Evolutionary conservation across 2,888 invertebrate genomes (phyloP), one percentile per base, ranked within the genome.

Genomic region (Oscheius sp.): DNA sequence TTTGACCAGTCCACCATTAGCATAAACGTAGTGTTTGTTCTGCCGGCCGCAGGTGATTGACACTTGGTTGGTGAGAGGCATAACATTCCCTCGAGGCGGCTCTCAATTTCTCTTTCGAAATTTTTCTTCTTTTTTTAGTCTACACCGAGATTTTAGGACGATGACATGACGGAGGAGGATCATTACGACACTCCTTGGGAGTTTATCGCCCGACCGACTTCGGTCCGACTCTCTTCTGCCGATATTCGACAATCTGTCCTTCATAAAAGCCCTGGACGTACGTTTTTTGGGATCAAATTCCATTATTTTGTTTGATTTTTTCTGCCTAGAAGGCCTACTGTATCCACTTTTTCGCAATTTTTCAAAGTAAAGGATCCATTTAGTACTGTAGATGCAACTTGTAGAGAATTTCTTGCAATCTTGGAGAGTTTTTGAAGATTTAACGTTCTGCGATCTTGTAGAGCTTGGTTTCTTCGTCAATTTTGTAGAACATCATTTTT

Each of bases 161-260:
- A 61, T 61, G 61, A n/a, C 45, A 61, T 61, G 61, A 61, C 61
- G 2, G 61, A 61, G 23, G 83, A 83, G 69, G 83, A 81, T 34
- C 83, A 84, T 65, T 84, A 84, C 69, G 84, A 84, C 70, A 82
- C 81, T 27, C 84, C 84, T 25, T 84, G 84, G 84, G 84, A 84
- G 64, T 85, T 82, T 61, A 73, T 85, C 42, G 80, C 74, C n/a
- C 55, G 76, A 8, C 80, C 78, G 15, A 72, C 66, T 29, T 72
- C 74, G 17, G 70, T 76, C 2, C 63, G 76, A 17, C 69, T 78
- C 27, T 75, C 75, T 10, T 58, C 72, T 0, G 73, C 72, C 15
- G 76, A 74, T 63, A 69, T 70, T 31, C 31, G 66, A 45, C 57
- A 48, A 10, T 58, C 70, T 0, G 48, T 65, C 29, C 25, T 63